Evolutionary conservation across 2,113 vertebrate species (phyloP), one percentile per base, ranked within the genome.

Genomic region (Zootoca vivipara): DNA sequence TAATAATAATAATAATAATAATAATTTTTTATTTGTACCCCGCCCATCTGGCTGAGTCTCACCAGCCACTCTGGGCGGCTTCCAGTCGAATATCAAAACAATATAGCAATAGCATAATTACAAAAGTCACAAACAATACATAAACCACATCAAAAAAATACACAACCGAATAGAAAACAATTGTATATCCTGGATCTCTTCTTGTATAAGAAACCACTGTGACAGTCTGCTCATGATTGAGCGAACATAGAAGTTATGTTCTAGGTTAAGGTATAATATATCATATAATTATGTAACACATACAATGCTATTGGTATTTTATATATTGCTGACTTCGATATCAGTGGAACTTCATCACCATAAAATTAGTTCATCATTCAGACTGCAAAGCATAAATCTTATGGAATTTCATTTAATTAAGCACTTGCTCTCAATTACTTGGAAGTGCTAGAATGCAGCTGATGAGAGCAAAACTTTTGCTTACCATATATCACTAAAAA

Each of bases 401-500:
- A 56, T 10, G 9, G 64, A 79, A 84, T 84, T 91, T 9, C 69
- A 90, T 30, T 65, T 90, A 67, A 88, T 65, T 86, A 87, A 91
- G 85, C 90, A 89, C 35, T 89, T 12, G 35, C 33, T 75, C 28
- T 84, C 90, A 89, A 85, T 84, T 81, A 91, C 92, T 86, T 79
- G 77, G 9, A 64, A 62, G 87, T 62, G 52, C 85, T 62, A 26
- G 89, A 62, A 79, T 75, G 35, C 35, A 75, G 35, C 73, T 9
- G 28, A 18, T 86, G 69, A 85, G 83, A 89, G 72, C 33, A 28
- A 82, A 82, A 82, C 30, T 80, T 70, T 8, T 82, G 30, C 69
- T 89, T 87, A 81, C 80, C 12, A 65, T 91, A 90, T 86, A 3
- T 85, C 88, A 80, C 35, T 93, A 88, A 92, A 93, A 88, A 88